Evolutionary conservation across 2,797 vertebrate species (phyloP), one percentile per base, ranked within the genome.

Genomic region (Bufotes viridis): DNA sequence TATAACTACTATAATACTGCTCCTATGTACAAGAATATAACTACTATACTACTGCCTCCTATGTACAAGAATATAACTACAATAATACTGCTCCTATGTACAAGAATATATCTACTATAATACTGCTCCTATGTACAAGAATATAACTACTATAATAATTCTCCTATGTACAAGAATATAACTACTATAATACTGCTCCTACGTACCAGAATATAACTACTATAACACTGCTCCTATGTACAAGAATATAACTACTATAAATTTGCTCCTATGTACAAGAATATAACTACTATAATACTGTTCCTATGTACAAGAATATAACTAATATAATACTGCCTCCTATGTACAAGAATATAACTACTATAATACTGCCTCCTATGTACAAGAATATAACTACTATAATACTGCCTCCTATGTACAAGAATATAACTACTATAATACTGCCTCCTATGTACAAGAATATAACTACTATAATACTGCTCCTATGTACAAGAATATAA

Each of bases 1-100:
- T 76, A 76, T 76, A 76, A 76, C 74, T 53, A 76, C 74, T 76
- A 76, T 76, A 76, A 76, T 76, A 76, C 74, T 76, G 49, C 74
- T n/a, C 12, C 49, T 84, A 20, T 72, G 53, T 42, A 69, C 61
- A 69, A 29, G 81, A 51, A 76, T 76, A 76, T 76, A 76, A 76
- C 74, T 76, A 75, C 72, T 75, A 75, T 75, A 76, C 55, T 76
- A 76, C 74, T 76, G 22, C 74, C n/a, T 2, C 51, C 74, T 76
- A 53, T 75, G 20, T 76, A 76, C 74, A 53, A 76, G 49, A 76
- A 76, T 76, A 76, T 76, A 76, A 76, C 74, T 76, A 53, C 74
- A 55, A 76, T 76, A 76, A 76, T 76, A 76, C 49, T 76, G 29
- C 7, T 14, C 42, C 72, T 53, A 75, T 75, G 11, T 75, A 53